Percentiles rank a stretch among this genome's conserved stretches.
Conservation (phyloP, 2,888 invertebrate species). For the Lithophane semibrunnea region DNA sequence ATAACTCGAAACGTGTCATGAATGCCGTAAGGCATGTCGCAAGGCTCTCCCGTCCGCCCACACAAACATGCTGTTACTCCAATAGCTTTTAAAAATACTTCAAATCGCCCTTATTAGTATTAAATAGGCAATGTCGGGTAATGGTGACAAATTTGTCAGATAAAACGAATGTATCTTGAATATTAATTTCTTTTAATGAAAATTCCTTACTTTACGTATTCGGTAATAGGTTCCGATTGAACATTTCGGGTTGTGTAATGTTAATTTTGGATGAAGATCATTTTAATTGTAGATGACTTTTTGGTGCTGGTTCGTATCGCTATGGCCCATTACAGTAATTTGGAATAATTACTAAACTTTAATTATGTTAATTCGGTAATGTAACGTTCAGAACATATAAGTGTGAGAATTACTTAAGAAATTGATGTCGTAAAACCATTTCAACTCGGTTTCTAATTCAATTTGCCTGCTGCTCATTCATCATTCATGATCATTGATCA, state of each 20-base stretch:
- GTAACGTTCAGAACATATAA: background rate
- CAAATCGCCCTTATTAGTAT: slow-evolving; percentile 66
- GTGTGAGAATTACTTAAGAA: slow-evolving; percentile 49
- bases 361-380: slow-evolving; percentile 49
- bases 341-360: slow-evolving; percentile 54
- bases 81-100: slow-evolving; percentile 60
- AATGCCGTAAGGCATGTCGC: slow-evolving; percentile 47
- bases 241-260: slow-evolving; percentile 51
- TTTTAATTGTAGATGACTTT: slow-evolving; percentile 62
- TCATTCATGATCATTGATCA: slow-evolving; percentile 40
- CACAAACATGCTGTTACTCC: slow-evolving; percentile 47
- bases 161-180: slow-evolving; percentile 65
- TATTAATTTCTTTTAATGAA: slow-evolving; percentile 66
- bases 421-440: slow-evolving; percentile 37
- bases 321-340: slow-evolving; percentile 53
- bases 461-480: slow-evolving; percentile 35
- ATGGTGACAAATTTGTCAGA: slow-evolving; percentile 68
- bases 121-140: slow-evolving; percentile 62
- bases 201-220: slow-evolving; percentile 50
- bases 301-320: slow-evolving; percentile 43
- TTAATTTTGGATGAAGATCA: slow-evolving; percentile 42
- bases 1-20: slow-evolving; percentile 62
- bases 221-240: slow-evolving; percentile 38
- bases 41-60: slow-evolving; percentile 63
- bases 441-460: slow-evolving; percentile 31